These are phyloP conservation scores for Amphiduros pacificus DNA, from an alignment of 2,888 invertebrate genomes.

Conservation along the genomic window DNA sequence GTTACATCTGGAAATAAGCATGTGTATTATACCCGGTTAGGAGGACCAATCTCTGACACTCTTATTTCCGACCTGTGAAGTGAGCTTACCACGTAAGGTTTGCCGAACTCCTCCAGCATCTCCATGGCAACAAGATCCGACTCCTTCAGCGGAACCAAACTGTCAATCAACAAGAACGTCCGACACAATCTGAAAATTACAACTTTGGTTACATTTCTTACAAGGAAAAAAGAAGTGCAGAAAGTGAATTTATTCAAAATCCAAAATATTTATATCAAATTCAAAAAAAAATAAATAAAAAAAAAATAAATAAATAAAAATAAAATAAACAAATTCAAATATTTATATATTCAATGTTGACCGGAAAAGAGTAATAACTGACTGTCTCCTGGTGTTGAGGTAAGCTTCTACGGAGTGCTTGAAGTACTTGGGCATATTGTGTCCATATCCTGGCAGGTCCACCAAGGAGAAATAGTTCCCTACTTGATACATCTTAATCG, in stretches of 20 bases:
- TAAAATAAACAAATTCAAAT: neutral
- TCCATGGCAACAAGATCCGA: constrained; percentile 42
- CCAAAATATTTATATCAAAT: no score
- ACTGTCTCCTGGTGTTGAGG: constrained; percentile 46
- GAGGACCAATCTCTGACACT: no score
- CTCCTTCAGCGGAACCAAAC: constrained; percentile 33
- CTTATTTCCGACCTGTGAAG: neutral
- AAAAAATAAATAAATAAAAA: neutral
- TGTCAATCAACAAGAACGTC: constrained; percentile 46
- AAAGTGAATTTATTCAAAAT: no score
- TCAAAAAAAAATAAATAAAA: neutral
- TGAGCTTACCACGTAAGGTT: constrained; percentile 46
- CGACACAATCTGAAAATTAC: constrained; percentile 42
- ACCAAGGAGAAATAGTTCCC: constrained; percentile 45
- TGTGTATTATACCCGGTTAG: no score
- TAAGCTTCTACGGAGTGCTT: constrained; percentile 50
- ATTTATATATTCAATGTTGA: neutral
- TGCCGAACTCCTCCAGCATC: constrained; percentile 47
- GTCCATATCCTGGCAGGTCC: constrained; percentile 58
- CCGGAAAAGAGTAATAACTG: constrained; percentile 12
- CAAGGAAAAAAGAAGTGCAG: no score
- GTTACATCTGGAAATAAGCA: no score
- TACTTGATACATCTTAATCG: constrained; percentile 50
- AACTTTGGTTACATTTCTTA: no score
- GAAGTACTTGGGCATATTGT: constrained; percentile 53